phyloP scores from a whole-genome alignment of 2,113 vertebrate species.

The Macaca mulatta region DNA sequence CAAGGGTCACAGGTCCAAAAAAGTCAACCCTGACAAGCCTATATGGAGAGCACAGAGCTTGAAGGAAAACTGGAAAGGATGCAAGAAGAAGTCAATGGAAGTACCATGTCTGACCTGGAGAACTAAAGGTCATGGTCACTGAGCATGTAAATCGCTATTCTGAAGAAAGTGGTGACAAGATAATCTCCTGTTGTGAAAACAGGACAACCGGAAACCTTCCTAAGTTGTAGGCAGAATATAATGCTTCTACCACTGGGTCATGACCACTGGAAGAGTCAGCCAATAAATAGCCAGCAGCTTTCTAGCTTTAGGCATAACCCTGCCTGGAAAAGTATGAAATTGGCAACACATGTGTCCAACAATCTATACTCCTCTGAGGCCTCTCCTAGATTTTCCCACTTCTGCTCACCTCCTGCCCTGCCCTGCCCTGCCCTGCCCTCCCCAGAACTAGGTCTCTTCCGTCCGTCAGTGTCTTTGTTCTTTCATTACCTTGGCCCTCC shows the following conservation, averaged over 20 bases:
- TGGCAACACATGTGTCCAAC: background rate
- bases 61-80: background rate
- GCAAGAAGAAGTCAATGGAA: background rate
- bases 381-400: background rate
- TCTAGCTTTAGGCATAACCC: background rate
- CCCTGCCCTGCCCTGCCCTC: background rate
- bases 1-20: background rate
- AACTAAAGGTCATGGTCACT: background rate
- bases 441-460: background rate
- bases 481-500: background rate
- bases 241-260: background rate
- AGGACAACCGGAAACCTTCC: background rate
- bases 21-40: background rate
- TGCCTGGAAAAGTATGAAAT: background rate
- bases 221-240: background rate
- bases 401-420: background rate
- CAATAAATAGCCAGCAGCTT: background rate
- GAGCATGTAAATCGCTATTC: background rate
- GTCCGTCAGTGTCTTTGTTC: background rate
- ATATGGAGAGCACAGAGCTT: background rate
- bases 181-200: background rate
- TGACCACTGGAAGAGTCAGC: background rate
- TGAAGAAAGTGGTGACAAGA: slow-evolving; percentile 1
- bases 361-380: background rate
- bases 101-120: background rate